Conservation (phyloP, 2,113 vertebrate genomes). For the Prionailurus viverrinus region DNA sequence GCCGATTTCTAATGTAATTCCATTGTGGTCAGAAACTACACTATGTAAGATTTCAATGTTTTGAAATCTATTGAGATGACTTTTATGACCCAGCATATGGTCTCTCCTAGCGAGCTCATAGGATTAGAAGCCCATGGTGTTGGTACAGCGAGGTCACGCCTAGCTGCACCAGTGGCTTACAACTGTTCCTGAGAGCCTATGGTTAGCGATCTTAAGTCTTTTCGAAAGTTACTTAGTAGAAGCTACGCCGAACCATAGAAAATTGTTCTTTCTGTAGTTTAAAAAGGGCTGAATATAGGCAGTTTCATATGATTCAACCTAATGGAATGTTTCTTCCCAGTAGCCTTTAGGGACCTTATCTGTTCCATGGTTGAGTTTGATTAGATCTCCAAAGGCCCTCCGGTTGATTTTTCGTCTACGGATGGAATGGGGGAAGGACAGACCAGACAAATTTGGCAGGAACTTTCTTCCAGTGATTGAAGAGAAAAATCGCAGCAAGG, state of each 20-base stretch:
- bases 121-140: neutral
- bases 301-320: neutral
- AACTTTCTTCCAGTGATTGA: neutral
- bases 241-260: neutral
- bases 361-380: neutral
- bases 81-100: neutral
- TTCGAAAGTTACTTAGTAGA: neutral
- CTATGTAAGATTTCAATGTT: neutral
- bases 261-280: slow-evolving; percentile 2
- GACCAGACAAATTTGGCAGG: slow-evolving; percentile 5
- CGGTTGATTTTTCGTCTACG: slow-evolving; percentile 3
- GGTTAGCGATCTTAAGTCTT: neutral
- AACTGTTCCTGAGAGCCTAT: neutral
- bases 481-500: neutral
- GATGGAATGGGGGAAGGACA: neutral
- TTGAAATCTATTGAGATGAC: neutral
- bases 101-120: neutral
- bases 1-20: slow-evolving; percentile 34
- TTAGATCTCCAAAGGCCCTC: slow-evolving; percentile 2
- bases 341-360: neutral
- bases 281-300: neutral
- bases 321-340: neutral
- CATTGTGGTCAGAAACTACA: neutral
- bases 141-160: neutral
- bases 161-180: neutral